Evolutionary conservation across 1,140 invertebrate genomes (phyloP).

Genomic region (Chironomus striatipennis): DNA sequence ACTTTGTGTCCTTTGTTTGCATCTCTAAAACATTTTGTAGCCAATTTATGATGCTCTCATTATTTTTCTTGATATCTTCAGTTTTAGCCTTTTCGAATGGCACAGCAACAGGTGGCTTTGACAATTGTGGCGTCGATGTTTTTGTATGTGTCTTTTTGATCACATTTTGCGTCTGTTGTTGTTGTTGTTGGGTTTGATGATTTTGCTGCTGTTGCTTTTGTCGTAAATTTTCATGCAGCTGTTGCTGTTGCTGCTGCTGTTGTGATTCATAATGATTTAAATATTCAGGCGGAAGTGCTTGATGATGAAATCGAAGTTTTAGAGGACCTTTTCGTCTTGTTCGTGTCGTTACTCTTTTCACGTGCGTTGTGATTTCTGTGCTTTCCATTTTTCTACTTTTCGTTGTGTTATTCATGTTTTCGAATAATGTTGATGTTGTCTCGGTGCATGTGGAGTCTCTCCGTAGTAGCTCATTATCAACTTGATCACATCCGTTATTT

Average conservation of each 20-base stretch:
- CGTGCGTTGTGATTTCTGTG: background rate
- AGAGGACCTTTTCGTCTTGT: constrained; percentile 53
- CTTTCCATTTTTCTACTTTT: background rate
- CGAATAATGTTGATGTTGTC: background rate
- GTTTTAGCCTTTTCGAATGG: constrained; percentile 35
- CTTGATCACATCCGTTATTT: background rate
- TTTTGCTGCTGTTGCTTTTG: constrained; percentile 31
- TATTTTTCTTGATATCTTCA: constrained; percentile 31
- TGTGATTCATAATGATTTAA: constrained; percentile 68
- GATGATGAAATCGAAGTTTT: constrained; percentile 74
- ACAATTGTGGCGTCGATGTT: constrained; percentile 33
- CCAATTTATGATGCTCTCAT: constrained; percentile 62
- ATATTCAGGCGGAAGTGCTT: constrained; percentile 68
- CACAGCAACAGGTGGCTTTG: constrained; percentile 23
- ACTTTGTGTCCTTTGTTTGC: constrained; percentile 41
- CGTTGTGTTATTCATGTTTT: background rate
- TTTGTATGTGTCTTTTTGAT: constrained; percentile 30
- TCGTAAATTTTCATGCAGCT: constrained; percentile 34
- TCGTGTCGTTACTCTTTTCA: background rate
- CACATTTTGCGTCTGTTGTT: constrained; percentile 31
- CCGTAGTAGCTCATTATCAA: background rate
- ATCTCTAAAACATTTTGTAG: constrained; percentile 59
- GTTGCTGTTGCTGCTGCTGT: constrained; percentile 46
- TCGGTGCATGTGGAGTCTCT: background rate
- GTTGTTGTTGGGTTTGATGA: constrained; percentile 26